phyloP scores from a whole-genome alignment of 2,888 invertebrate genomes.

The Caprella mutica region DNA sequence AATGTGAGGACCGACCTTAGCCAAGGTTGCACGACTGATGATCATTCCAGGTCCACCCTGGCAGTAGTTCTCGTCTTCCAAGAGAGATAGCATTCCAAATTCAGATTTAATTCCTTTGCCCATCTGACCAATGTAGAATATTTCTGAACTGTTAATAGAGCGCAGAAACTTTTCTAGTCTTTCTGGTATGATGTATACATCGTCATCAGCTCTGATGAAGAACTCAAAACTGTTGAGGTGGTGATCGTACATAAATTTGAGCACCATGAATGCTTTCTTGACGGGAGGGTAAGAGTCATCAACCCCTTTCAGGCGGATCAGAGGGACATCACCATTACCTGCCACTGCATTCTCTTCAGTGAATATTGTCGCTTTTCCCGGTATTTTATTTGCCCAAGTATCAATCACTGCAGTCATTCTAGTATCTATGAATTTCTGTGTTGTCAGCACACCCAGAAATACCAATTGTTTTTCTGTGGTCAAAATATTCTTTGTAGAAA shows the following conservation, averaged over 20 bases:
- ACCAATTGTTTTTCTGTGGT: conserved; percentile 46
- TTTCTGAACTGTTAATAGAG: conserved; percentile 74
- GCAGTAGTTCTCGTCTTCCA: conserved; percentile 75
- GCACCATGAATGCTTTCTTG: conserved; percentile 84
- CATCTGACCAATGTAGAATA: conserved; percentile 64
- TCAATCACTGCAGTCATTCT: conserved; percentile 81
- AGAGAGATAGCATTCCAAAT: conserved; percentile 40
- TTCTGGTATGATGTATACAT: conserved; percentile 87
- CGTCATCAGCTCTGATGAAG: conserved; percentile 96
- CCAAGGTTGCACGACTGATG: conserved; percentile 73
- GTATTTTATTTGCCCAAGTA: conserved; percentile 85
- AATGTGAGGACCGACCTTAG: conserved; percentile 74
- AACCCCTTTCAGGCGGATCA: conserved; percentile 72
- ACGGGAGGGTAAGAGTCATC: conserved; percentile 98
- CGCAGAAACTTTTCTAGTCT: conserved; percentile 65
- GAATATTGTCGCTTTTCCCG: conserved; percentile 82
- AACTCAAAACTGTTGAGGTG: conserved; percentile 75
- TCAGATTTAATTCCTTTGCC: conserved; percentile 65
- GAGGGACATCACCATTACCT: conserved; percentile 48
- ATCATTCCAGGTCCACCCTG: conserved; percentile 99
- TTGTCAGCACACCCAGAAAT: conserved; percentile 95
- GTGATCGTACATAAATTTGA: conserved; percentile 82
- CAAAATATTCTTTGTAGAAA: too few species aligned
- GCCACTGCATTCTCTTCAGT: conserved; percentile 44
- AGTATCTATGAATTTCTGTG: conserved; percentile 75